Evolutionary conservation across 2,888 invertebrate species (phyloP).

Genomic region (Plebejus melissa): DNA sequence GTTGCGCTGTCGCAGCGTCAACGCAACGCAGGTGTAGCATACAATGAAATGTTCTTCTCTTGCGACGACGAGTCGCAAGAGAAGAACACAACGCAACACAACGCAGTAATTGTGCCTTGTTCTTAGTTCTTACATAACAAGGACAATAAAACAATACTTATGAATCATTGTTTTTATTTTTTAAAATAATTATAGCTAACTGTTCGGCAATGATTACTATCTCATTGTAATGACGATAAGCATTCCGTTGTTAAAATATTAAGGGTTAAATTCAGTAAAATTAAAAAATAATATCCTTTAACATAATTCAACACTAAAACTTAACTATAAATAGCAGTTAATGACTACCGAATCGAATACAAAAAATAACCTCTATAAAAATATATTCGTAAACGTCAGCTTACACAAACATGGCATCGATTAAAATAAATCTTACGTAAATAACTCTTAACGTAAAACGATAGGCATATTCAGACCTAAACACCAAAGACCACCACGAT

Average conservation of each 20-base stretch:
- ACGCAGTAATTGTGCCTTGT: too few species aligned
- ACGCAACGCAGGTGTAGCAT: too few species aligned
- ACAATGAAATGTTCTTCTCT: too few species aligned
- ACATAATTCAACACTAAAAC: slow-evolving; percentile 71
- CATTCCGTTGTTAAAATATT: slow-evolving; percentile 71
- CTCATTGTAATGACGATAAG: slow-evolving; percentile 75
- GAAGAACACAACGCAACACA: too few species aligned
- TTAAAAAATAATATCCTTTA: slow-evolving; percentile 57
- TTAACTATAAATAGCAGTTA: slow-evolving; percentile 66
- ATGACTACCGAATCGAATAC: slow-evolving; percentile 65
- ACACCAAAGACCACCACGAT: slow-evolving; percentile 71
- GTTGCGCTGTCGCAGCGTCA: too few species aligned
- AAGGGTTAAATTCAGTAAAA: slow-evolving; percentile 66
- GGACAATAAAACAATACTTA: slow-evolving; percentile 52
- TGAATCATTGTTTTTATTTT: slow-evolving; percentile 79
- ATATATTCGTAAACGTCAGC: slow-evolving; percentile 71
- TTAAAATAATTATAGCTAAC: slow-evolving; percentile 81
- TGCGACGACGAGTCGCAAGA: too few species aligned
- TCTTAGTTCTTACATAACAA: too few species aligned
- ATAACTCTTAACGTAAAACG: slow-evolving; percentile 46
- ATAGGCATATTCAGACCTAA: slow-evolving; percentile 42
- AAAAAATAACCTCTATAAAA: slow-evolving; percentile 75
- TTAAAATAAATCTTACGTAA: slow-evolving; percentile 48
- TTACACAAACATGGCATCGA: slow-evolving; percentile 76
- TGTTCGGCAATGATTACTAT: slow-evolving; percentile 76